Evolutionary conservation across 2,113 vertebrate genomes (phyloP).

Genomic region (Pachyramphus minor): DNA sequence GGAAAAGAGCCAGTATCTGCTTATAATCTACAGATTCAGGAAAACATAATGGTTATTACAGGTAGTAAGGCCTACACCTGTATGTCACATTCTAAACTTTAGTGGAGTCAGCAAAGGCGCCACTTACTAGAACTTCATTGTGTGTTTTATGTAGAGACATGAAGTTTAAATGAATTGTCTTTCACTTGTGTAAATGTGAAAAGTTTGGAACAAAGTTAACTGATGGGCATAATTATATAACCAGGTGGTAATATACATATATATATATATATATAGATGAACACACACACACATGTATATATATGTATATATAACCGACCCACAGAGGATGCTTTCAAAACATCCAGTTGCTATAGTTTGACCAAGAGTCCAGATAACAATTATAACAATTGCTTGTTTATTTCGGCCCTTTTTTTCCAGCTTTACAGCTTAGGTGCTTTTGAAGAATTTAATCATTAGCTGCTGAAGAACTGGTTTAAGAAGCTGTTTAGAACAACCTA

Average conservation of each 20-base stretch:
- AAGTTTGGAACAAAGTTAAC: not conserved
- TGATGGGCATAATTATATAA: not conserved
- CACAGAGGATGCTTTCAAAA: not conserved
- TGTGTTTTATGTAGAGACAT: not conserved
- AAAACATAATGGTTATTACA: not conserved
- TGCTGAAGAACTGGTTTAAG: not conserved
- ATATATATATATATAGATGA: accelerated
- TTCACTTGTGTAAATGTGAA: not conserved
- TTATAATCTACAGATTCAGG: conserved; percentile 8
- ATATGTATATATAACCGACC: not conserved
- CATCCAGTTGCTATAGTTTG: not conserved
- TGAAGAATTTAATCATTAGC: not conserved
- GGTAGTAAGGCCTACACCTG: not conserved
- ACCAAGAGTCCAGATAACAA: not conserved
- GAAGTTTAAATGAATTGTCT: not conserved
- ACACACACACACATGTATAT: accelerated
- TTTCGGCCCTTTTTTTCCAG: accelerated
- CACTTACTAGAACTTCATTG: not conserved
- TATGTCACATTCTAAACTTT: not conserved
- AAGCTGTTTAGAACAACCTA: not conserved
- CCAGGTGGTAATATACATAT: not conserved
- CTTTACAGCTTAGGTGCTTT: not conserved
- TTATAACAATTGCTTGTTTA: not conserved
- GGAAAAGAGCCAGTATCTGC: conserved; percentile 37
- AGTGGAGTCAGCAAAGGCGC: not conserved